phyloP scores from a whole-genome alignment of 1,140 invertebrate species.

The Adelges cooleyi region DNA sequence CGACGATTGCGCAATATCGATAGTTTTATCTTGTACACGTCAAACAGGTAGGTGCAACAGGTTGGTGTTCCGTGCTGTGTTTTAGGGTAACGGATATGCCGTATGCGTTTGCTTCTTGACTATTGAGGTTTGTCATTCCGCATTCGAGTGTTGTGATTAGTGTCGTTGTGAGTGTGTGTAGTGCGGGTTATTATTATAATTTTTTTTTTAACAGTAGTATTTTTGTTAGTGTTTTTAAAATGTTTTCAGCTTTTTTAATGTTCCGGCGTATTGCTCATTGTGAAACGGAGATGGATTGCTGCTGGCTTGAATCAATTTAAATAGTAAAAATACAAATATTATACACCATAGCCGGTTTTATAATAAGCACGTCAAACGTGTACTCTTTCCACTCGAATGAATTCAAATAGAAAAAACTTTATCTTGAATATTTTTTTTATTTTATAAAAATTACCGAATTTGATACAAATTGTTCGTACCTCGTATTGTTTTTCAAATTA shows the following conservation, averaged over 20 bases:
- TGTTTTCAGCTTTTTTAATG: background rate
- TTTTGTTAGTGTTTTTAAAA: background rate
- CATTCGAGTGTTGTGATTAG: background rate
- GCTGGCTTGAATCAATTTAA: background rate
- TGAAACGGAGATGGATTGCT: conserved; percentile 10
- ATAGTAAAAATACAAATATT: background rate
- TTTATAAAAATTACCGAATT: too few relatives aligned
- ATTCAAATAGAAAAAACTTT: too few relatives aligned
- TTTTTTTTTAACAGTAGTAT: background rate
- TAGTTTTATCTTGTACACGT: conserved; percentile 25
- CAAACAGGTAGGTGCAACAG: conserved; percentile 21
- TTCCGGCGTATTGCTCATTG: conserved; percentile 1
- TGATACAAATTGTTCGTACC: too few relatives aligned
- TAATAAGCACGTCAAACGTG: too few relatives aligned
- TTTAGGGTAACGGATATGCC: too few relatives aligned
- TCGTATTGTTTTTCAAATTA: too few relatives aligned
- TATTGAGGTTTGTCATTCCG: too few relatives aligned
- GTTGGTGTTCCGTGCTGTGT: too few relatives aligned
- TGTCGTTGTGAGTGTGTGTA: background rate
- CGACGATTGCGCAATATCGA: conserved; percentile 1
- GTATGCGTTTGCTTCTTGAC: too few relatives aligned
- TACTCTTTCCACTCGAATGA: too few relatives aligned
- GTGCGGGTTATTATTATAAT: background rate
- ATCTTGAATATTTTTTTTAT: too few relatives aligned
- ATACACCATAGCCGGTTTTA: too few relatives aligned